Evolutionary conservation across 2,888 invertebrate genomes (phyloP), one percentile per base, ranked within the genome.

Genomic region (Drosophila nigricruria): DNA sequence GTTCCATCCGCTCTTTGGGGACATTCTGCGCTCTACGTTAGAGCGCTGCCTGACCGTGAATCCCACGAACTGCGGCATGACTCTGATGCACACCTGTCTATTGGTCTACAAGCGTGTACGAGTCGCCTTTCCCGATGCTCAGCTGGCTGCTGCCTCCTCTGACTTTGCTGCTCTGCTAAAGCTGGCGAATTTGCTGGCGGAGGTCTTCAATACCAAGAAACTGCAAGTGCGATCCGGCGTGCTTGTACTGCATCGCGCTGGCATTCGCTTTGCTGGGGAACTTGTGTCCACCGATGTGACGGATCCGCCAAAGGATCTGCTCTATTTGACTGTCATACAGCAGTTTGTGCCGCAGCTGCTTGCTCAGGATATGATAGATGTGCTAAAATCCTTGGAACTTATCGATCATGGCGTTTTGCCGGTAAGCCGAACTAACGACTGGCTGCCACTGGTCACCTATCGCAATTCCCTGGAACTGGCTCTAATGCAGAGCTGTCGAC

Each of bases 81-180:
- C 84, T 9, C 16, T 88, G n/a, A 40, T 85, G 58, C 85, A 85
- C 58, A 82, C 82, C 8, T 64, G 70, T 0, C 5, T 85, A 27
- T 14, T 64, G 34, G 63, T 65, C 0, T 85, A 68, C 25, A 54
- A 54, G 0, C 38, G 47, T 5, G 18, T 82, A 0, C 62, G 70
- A 16, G 9, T 5, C 4, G 50, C 9, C 1, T 34, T 53, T 27
- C 25, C n/a, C 1, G 52, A 76, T 8, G 1, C 36, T 0, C 30
- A 14, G 30, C 1, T 14, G 0, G 18, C 58, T 6, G 65, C 66
- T 0, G 27, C 40, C 1, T 70, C 80, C 0, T 2, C 27, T 0
- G 70, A 81, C 2, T 79, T 82, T 14, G 10, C 9, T 0, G 40
- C 64, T 12, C 69, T 84, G 0, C 27, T 81, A 0, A 47, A 10